These are phyloP conservation scores for Phrixothrix hirtus DNA, from an alignment of 2,888 invertebrate genomes.

Conservation along the genomic window DNA sequence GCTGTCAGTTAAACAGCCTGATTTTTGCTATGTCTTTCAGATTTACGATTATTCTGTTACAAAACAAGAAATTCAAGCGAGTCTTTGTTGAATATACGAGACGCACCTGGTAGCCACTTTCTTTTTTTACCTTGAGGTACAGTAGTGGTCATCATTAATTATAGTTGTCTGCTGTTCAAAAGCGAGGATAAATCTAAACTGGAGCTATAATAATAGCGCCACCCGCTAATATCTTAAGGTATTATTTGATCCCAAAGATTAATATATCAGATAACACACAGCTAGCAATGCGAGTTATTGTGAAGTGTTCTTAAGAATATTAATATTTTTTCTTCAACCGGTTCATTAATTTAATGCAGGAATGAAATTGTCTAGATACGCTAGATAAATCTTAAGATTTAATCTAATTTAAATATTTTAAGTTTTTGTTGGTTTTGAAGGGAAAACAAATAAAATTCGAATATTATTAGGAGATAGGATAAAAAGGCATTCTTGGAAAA, in stretches of 20 bases:
- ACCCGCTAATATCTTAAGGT: conserved; percentile 16
- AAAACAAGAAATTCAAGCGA: conserved; percentile 6
- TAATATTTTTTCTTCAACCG: conserved; percentile 6
- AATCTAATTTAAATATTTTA: too few relatives aligned
- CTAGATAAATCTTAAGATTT: too few relatives aligned
- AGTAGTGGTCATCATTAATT: background rate
- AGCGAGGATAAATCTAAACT: conserved; percentile 13
- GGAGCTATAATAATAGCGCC: conserved; percentile 11
- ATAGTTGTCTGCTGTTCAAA: too few relatives aligned
- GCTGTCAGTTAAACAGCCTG: conserved; percentile 23
- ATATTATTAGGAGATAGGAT: conserved; percentile 20
- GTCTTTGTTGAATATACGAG: conserved; percentile 2
- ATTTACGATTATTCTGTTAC: conserved; percentile 13
- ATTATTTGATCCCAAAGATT: conserved; percentile 16
- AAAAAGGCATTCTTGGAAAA: conserved; percentile 27
- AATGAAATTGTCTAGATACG: too few relatives aligned
- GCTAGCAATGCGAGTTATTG: conserved; percentile 13
- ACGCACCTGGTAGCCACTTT: conserved; percentile 14
- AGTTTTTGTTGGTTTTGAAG: conserved; percentile 4
- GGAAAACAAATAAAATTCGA: conserved; percentile 11
- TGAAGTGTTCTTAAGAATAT: conserved; percentile 3
- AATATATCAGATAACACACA: conserved; percentile 13
- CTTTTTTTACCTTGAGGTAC: background rate
- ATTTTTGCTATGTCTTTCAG: conserved; percentile 15
- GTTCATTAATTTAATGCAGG: conserved; percentile 16